Percentiles rank a stretch among this genome's conserved stretches.
Evolutionary conservation across 2,113 vertebrate species (phyloP).

Genomic region (Lepisosteus osseus): DNA sequence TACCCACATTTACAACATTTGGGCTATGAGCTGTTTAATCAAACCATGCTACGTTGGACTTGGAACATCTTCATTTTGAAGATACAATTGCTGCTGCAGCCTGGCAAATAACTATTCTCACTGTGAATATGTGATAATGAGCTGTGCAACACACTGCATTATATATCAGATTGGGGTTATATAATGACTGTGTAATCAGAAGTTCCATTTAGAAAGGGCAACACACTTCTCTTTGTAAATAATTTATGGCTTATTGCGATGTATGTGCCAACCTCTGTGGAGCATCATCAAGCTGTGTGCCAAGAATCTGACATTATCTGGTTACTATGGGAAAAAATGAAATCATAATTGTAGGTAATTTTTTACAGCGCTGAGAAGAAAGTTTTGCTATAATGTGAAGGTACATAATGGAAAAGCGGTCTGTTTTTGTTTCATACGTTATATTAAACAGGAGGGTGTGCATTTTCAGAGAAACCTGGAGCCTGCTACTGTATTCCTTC

Average conservation of each 20-base stretch:
- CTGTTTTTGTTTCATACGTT: no score
- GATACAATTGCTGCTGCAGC: background rate
- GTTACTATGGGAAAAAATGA: no score
- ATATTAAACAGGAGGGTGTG: no score
- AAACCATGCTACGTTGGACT: background rate
- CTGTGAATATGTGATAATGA: conserved; percentile 10
- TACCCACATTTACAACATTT: background rate
- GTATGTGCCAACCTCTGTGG: background rate
- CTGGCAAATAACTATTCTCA: background rate
- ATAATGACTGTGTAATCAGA: background rate
- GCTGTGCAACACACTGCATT: background rate
- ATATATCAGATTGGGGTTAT: background rate
- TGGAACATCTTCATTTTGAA: background rate
- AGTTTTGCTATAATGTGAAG: no score
- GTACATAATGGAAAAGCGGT: no score
- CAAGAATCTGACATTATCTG: background rate
- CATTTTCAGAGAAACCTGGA: no score
- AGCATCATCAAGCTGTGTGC: background rate
- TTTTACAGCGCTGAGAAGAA: no score
- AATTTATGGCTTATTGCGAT: background rate
- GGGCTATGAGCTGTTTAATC: background rate
- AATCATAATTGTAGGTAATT: no score
- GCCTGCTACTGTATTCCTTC: no score
- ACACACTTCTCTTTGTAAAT: background rate
- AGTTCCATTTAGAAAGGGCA: background rate